Evolutionary conservation across 1,140 invertebrate genomes (phyloP), one percentile per base, ranked within the genome.

Genomic region (Proctacanthus coquilletti): DNA sequence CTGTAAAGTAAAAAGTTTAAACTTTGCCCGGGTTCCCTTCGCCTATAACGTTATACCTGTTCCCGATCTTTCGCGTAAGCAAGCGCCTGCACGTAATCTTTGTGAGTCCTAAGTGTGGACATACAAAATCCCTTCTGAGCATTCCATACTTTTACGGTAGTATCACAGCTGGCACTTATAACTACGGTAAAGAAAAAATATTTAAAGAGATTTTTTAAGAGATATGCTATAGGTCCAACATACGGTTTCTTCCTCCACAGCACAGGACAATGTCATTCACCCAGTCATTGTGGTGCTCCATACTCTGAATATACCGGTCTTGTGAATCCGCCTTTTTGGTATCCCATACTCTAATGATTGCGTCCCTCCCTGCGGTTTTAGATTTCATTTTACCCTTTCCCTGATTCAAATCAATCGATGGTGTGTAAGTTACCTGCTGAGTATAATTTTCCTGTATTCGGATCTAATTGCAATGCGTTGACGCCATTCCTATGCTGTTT

Each of bases 91-190:
- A 99, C 96, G 66, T 98, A 98, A 59, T 99, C 96, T 53, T 95
- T 95, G 60, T 99, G 95, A 20, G 94, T 98, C 42, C 94, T 67
- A 45, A 99, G 64, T 3, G 92, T 96, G 0, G 89, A 95, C 87
- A 96, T 92, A 58, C 92, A 96, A 57, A 96, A 96, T n/a, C 93
- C 94, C 74, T 98, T 98, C 44, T 95, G 89, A 11, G 93, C 91
- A 68, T 98, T 98, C 96, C 95, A 99, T 36, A 99, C 88, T 70
- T 99, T 99, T 0, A 99, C 92, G 23, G 95, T 99, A 27, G 94
- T 98, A 62, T 99, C 96, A 46, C 89, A 95, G 53, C 93, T 97
- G 3, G 94, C 95, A 39, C 94, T 98, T 57, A 99, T 97, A 46
- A 99, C 86, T 92, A 61, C 38, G 72, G 11, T 6, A 68, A 59